Evolutionary conservation across 2,888 invertebrate species (phyloP).

Genomic region (Selenia dentaria): DNA sequence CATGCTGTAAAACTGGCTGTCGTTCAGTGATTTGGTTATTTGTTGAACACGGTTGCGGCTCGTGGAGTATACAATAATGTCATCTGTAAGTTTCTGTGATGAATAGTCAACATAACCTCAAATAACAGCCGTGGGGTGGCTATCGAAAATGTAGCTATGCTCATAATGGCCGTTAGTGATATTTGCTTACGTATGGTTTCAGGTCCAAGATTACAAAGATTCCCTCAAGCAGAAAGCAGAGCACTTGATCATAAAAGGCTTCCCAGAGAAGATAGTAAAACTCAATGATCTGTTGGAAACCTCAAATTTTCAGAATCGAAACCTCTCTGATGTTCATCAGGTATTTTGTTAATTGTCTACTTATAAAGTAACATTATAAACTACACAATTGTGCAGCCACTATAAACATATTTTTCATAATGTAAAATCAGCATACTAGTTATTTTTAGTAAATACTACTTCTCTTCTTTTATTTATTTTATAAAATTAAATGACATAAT

Average conservation of each 20-base stretch:
- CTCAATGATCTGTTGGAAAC: conserved; percentile 94
- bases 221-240: conserved; percentile 95
- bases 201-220: conserved; percentile 97
- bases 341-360: conserved; percentile 46
- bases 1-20: conserved; percentile 20
- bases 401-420: no score
- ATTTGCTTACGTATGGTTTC: conserved; percentile 49
- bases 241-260: conserved; percentile 93
- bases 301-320: conserved; percentile 91
- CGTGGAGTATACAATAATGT: conserved; percentile 36
- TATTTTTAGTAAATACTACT: no score
- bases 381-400: no score
- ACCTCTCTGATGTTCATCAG: conserved; percentile 91
- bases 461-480: no score
- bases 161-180: conserved; percentile 41
- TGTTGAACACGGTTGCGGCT: conserved; percentile 26
- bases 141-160: conserved; percentile 23
- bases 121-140: conserved; percentile 45
- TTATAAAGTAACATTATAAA: background rate
- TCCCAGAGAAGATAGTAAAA: conserved; percentile 96
- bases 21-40: conserved; percentile 23
- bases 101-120: conserved; percentile 59
- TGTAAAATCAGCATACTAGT: no score
- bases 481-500: no score
- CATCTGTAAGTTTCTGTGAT: conserved; percentile 44